phyloP scores from a whole-genome alignment of 2,888 invertebrate species.

The Phrixothrix hirtus region DNA sequence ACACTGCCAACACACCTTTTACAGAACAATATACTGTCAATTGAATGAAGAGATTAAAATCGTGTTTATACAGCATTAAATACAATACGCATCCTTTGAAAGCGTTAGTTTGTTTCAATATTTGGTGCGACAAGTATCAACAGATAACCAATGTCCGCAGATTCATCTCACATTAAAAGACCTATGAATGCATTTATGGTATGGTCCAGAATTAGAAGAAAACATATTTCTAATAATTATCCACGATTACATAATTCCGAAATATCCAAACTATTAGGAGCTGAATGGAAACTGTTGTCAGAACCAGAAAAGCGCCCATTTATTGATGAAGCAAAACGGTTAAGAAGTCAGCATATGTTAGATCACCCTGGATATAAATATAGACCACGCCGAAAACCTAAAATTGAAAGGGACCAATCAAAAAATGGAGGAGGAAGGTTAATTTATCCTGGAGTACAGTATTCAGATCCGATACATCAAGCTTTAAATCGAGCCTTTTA shows the following conservation, averaged over 20 bases:
- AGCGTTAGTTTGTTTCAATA: conserved; percentile 42
- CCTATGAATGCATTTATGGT: conserved; percentile 96
- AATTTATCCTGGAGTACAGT: conserved; percentile 23
- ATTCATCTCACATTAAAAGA: conserved; percentile 81
- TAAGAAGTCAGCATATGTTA: conserved; percentile 54
- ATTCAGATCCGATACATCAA: conserved; percentile 34
- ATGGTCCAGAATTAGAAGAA: conserved; percentile 76
- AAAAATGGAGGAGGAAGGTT: conserved; percentile 31
- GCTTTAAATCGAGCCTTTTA: conserved; percentile 36
- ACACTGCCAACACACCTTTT: conserved; percentile 44
- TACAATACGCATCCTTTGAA: conserved; percentile 45
- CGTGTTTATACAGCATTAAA: conserved; percentile 55
- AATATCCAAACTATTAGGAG: conserved; percentile 80
- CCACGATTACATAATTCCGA: conserved; percentile 79
- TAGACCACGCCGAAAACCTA: conserved; percentile 52
- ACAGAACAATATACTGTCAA: conserved; percentile 50
- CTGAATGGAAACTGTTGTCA: conserved; percentile 82
- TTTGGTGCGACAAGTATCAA: conserved; percentile 1
- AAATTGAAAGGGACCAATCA: conserved; percentile 36
- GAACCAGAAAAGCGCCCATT: conserved; percentile 83
- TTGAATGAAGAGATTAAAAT: conserved; percentile 53
- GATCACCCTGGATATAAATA: conserved; percentile 56
- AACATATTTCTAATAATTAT: conserved; percentile 81
- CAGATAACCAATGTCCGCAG: conserved; percentile 9
- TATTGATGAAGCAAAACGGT: conserved; percentile 82